Conservation (phyloP, 2,888 invertebrate genomes). For the Homarus gammarus region DNA sequence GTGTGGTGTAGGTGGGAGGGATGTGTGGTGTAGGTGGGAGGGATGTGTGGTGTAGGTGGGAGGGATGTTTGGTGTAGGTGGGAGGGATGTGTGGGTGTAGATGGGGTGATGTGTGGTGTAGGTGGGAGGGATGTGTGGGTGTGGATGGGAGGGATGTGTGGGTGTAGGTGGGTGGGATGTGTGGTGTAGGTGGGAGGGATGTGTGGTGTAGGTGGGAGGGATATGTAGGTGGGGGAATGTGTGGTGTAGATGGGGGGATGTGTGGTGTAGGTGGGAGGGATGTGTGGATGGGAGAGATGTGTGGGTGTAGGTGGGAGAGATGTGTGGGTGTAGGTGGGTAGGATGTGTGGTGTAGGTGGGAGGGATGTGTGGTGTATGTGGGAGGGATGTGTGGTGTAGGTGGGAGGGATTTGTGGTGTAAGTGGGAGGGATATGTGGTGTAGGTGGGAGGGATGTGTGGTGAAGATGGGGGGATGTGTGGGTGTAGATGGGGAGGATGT, state of each 20-base stretch:
- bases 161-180: background rate
- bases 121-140: background rate
- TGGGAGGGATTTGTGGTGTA: no score
- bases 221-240: background rate
- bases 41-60: background rate
- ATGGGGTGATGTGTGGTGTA: background rate
- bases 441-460: background rate
- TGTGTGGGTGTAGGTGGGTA: no score
- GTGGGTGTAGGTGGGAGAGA: no score
- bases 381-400: no score
- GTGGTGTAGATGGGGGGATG: background rate
- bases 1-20: background rate
- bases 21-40: background rate
- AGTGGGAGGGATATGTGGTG: no score
- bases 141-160: background rate
- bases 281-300: no score
- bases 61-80: background rate
- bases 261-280: no score
- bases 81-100: background rate
- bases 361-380: no score
- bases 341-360: no score
- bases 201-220: background rate
- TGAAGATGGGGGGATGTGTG: background rate
- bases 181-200: background rate
- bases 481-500: background rate